Percentiles rank a stretch among this genome's conserved stretches.
phyloP scores from a whole-genome alignment of 92 coral and sea anemone species.

The Epizoanthus ramosus region DNA sequence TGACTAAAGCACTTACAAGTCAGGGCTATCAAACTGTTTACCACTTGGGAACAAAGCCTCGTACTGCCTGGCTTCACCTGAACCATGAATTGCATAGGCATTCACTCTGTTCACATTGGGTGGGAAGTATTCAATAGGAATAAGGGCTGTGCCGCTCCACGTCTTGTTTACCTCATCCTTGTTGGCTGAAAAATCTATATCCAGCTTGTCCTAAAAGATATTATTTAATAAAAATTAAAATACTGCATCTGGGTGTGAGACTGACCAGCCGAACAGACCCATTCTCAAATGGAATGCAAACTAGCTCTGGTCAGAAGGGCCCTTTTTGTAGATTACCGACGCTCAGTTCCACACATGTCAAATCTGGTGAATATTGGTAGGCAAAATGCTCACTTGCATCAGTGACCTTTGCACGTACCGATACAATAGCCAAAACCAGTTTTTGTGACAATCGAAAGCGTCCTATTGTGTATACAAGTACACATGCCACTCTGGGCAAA shows the following conservation, averaged over 20 bases:
- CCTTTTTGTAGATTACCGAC: too few relatives aligned
- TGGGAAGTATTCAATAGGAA: constrained; percentile 90
- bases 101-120: constrained; percentile 81
- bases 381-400: too few relatives aligned
- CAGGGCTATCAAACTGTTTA: constrained; percentile 71
- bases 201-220: constrained; percentile 71
- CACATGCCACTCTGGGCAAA: too few relatives aligned
- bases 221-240: constrained; percentile 8
- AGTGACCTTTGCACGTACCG: too few relatives aligned
- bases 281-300: too few relatives aligned
- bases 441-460: too few relatives aligned
- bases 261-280: neutral
- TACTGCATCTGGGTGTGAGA: neutral
- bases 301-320: too few relatives aligned
- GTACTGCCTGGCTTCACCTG: constrained; percentile 76
- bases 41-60: constrained; percentile 90
- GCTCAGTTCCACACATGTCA: too few relatives aligned
- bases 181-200: constrained; percentile 62
- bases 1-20: constrained; percentile 99
- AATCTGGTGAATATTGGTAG: too few relatives aligned
- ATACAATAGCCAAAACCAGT: too few relatives aligned
- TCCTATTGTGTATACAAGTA: too few relatives aligned
- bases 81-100: constrained; percentile 97
- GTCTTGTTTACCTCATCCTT: constrained; percentile 50
- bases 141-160: constrained; percentile 85